Conservation (phyloP, 2,888 invertebrate species). For the Troglohyphantes excavatus region DNA sequence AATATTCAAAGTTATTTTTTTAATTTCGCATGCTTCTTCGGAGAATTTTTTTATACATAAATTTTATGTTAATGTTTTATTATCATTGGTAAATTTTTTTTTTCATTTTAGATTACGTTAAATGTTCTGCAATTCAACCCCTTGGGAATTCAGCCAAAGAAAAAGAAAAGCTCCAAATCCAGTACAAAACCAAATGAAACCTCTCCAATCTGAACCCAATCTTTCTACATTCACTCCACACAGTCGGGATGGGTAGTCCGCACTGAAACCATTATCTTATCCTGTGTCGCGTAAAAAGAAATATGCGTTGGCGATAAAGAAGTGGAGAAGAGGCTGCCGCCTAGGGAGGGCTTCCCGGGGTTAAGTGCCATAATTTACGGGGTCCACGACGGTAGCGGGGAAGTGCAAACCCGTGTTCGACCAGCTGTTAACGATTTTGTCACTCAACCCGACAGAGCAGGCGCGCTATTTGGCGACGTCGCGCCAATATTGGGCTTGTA, state of each 20-base stretch:
- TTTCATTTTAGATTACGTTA: too few relatives aligned
- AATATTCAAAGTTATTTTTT: too few relatives aligned
- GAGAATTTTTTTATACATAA: too few relatives aligned
- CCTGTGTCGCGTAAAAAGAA: conserved; percentile 58
- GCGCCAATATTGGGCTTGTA: background rate
- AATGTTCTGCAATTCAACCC: too few relatives aligned
- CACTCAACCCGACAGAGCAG: conserved; percentile 28
- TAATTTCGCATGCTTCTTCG: too few relatives aligned
- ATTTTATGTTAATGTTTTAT: too few relatives aligned
- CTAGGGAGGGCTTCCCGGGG: conserved; percentile 69
- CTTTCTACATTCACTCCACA: background rate
- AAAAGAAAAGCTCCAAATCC: too few relatives aligned
- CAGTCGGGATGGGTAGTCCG: background rate
- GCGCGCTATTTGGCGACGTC: conserved; percentile 57
- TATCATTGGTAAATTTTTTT: too few relatives aligned
- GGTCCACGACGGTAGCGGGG: conserved; percentile 58
- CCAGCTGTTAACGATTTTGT: conserved; percentile 75
- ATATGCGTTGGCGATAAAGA: conserved; percentile 72
- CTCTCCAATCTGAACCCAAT: background rate
- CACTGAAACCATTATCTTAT: conserved; percentile 64
- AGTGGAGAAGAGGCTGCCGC: conserved; percentile 46
- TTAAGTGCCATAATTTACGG: conserved; percentile 78
- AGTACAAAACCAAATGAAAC: background rate
- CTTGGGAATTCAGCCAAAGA: too few relatives aligned
- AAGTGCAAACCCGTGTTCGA: conserved; percentile 77